Conservation (phyloP, 2,888 invertebrate genomes). For the Beris chalybata region DNA sequence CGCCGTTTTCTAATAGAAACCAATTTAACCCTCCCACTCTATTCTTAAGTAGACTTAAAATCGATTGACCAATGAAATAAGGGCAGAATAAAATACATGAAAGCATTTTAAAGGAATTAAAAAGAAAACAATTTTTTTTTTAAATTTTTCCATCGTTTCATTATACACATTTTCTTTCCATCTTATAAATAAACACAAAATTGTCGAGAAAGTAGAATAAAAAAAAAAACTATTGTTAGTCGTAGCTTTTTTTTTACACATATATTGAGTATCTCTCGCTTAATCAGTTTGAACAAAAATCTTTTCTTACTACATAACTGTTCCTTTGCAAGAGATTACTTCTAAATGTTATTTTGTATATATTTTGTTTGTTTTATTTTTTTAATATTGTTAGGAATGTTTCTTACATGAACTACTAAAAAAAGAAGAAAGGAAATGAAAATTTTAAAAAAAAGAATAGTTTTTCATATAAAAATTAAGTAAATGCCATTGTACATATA, state of each 20-base stretch:
- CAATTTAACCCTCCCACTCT: too few species aligned
- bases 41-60: too few species aligned
- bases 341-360: constrained; percentile 4
- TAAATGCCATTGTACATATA: constrained; percentile 34
- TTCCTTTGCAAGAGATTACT: constrained; percentile 8
- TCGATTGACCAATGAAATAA: too few species aligned
- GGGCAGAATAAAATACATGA: too few species aligned
- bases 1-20: too few species aligned
- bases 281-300: not conserved
- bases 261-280: not conserved
- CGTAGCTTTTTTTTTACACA: constrained; percentile 1
- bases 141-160: constrained; percentile 27
- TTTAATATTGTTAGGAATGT: constrained; percentile 38
- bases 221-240: constrained; percentile 16
- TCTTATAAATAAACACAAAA: constrained; percentile 28
- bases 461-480: constrained; percentile 32
- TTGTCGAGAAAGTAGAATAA: constrained; percentile 27
- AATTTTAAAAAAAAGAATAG: not conserved
- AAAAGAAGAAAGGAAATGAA: constrained; percentile 4
- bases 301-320: not conserved
- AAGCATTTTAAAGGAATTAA: not conserved
- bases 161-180: constrained; percentile 30
- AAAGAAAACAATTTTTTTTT: constrained; percentile 14
- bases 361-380: constrained; percentile 10
- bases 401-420: constrained; percentile 27